Percentiles rank a stretch among this genome's conserved stretches.
Conservation (phyloP, 2,113 vertebrate genomes). For the Macrotus californicus region DNA sequence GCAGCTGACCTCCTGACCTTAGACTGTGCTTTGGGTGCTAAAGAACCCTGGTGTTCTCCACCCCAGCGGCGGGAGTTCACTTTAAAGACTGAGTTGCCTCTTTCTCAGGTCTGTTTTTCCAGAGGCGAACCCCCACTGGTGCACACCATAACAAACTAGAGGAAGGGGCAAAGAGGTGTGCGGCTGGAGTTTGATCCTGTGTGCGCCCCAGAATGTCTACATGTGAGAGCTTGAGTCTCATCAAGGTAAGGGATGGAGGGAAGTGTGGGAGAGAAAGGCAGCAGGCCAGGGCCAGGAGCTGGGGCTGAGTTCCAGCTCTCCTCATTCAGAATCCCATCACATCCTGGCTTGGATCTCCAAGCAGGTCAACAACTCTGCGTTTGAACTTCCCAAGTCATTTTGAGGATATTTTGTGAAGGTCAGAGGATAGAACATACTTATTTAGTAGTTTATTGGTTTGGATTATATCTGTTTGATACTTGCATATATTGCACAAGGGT, state of each 20-base stretch:
- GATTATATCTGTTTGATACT: neutral
- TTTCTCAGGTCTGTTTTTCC: neutral
- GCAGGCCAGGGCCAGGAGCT: neutral
- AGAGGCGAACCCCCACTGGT: neutral
- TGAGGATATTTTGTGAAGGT: neutral
- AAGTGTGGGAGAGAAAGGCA: neutral
- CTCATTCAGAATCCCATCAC: neutral
- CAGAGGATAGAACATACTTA: neutral
- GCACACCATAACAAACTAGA: neutral
- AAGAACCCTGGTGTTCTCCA: neutral
- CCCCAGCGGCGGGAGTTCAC: neutral
- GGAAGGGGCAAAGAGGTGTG: neutral
- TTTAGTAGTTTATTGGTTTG: neutral
- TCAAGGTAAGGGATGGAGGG: neutral
- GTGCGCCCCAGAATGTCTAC: neutral
- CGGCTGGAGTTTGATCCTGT: neutral
- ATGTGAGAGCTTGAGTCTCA: neutral
- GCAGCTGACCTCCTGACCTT: neutral
- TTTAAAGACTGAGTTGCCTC: neutral
- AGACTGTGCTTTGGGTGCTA: neutral
- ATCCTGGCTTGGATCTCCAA: neutral
- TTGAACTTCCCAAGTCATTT: neutral
- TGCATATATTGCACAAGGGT: neutral
- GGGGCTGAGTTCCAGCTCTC: neutral
- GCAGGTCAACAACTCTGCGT: neutral